These are phyloP conservation scores for Aphaenogaster rudis DNA, from an alignment of 1,140 invertebrate genomes.

Conservation along the genomic window DNA sequence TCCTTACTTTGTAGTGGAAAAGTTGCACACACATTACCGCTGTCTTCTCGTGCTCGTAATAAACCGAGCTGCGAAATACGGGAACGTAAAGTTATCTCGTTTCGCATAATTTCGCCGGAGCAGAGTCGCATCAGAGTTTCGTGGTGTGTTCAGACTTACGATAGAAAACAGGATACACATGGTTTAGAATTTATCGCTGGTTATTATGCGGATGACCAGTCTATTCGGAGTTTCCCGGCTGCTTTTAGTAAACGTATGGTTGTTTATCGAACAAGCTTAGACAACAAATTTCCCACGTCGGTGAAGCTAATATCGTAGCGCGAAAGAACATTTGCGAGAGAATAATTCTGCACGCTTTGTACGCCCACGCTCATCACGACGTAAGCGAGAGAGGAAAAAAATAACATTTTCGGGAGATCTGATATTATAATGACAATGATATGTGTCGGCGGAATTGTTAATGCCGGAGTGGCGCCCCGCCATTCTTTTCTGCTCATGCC, in stretches of 20 bases:
- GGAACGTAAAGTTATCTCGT: slow-evolving; percentile 49
- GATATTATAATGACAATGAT: slow-evolving; percentile 44
- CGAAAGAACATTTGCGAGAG: neutral
- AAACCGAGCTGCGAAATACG: slow-evolving; percentile 29
- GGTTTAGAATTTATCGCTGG: slow-evolving; percentile 43
- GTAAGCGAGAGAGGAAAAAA: neutral
- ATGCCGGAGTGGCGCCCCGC: slow-evolving; percentile 45
- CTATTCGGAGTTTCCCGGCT: slow-evolving; percentile 19
- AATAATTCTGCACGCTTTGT: slow-evolving; percentile 6
- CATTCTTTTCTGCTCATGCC: slow-evolving; percentile 51
- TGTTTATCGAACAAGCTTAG: slow-evolving; percentile 26
- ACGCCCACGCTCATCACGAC: neutral
- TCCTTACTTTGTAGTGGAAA: slow-evolving; percentile 15
- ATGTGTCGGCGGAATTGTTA: slow-evolving; percentile 59
- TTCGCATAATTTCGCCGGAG: slow-evolving; percentile 34
- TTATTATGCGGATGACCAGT: slow-evolving; percentile 36
- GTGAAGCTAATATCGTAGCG: neutral
- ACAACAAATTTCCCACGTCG: neutral
- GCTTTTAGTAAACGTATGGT: slow-evolving; percentile 12
- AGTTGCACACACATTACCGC: neutral
- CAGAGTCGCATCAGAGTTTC: slow-evolving; percentile 42
- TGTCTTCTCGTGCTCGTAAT: slow-evolving; percentile 18
- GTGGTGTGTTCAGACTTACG: neutral
- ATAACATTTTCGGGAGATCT: neutral
- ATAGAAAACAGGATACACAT: slow-evolving; percentile 39